phyloP scores from a whole-genome alignment of 2,113 vertebrate species.

The Eurystomus gularis region DNA sequence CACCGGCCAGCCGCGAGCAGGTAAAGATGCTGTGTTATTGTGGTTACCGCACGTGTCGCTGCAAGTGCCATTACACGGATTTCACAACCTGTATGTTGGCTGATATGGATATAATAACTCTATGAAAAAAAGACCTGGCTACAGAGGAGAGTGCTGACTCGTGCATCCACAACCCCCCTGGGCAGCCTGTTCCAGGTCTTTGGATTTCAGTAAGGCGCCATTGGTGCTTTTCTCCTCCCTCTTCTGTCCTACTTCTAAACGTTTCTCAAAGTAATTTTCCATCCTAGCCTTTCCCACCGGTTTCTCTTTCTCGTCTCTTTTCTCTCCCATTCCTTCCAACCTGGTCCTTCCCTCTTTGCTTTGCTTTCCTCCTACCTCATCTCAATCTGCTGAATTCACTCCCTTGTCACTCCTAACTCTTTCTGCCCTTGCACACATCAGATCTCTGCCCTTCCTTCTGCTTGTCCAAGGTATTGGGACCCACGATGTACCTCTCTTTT shows the following conservation, averaged over 20 bases:
- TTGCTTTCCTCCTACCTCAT: background rate
- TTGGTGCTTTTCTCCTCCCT: no score
- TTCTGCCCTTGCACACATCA: background rate
- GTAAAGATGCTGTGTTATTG: background rate
- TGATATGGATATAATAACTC: background rate
- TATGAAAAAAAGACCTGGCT: background rate
- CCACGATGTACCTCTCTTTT: fast-evolving
- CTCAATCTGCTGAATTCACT: background rate
- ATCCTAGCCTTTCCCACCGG: no score
- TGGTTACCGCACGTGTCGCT: background rate
- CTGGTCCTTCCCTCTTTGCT: background rate
- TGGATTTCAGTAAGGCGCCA: background rate
- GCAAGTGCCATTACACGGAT: background rate
- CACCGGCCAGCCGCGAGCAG: background rate
- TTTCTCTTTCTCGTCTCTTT: no score
- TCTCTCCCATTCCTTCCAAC: no score
- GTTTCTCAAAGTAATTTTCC: no score
- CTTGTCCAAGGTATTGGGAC: background rate
- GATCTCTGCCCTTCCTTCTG: background rate
- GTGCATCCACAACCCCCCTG: no score
- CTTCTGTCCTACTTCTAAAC: no score
- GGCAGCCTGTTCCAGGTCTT: background rate
- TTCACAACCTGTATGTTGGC: background rate
- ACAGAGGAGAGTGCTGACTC: background rate
- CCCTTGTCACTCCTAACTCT: background rate